Evolutionary conservation across 2,113 vertebrate genomes (phyloP), one percentile per base, ranked within the genome.

Genomic region (Embiotoca jacksoni): DNA sequence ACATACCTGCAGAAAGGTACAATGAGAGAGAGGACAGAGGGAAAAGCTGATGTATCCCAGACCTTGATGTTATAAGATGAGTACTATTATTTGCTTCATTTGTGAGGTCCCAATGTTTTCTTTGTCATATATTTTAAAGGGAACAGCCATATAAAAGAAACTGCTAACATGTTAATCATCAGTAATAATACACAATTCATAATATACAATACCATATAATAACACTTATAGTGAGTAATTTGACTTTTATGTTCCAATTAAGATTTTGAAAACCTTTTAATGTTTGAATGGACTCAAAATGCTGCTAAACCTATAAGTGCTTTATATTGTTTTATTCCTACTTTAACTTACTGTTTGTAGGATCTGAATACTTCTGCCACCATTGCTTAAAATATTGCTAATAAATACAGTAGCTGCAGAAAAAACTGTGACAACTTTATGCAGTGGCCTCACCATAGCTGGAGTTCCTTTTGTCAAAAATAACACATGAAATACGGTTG

Each of bases 401-500:
- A 41, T 39, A 3, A 66, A 50, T 55, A 9, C 4, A 49, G 14
- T 36, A 67, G 15, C 59, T 52, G 54, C 15, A 50, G 23, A 15
- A 47, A 70, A 32, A 31, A 16, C 1, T 32, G 7, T 37, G 30
- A 35, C 31, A 11, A 4, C 1, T 11, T 57, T 58, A 54, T 60
- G 6, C 64, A 6, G 14, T 36, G n/a, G 4, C 9, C 35, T 39
- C 58, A 41, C n/a, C 32, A 13, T 55, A 30, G 41, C 37, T 41
- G 15, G 3, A 31, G 15, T 31, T 44, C 14, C 14, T 56, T 47
- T 58, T 49, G 31, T 47, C 14, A 7, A 46, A 47, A 60, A 54
- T 50, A 41, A 39, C 14, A 69, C 54, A 64, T 62, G 8, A 72
- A 54, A 70, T 82, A 37, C 1, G 49, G 41, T 41, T 72, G 78